Evolutionary conservation across 2,888 invertebrate genomes (phyloP).

Genomic region (Caenorhabditis virilis): DNA sequence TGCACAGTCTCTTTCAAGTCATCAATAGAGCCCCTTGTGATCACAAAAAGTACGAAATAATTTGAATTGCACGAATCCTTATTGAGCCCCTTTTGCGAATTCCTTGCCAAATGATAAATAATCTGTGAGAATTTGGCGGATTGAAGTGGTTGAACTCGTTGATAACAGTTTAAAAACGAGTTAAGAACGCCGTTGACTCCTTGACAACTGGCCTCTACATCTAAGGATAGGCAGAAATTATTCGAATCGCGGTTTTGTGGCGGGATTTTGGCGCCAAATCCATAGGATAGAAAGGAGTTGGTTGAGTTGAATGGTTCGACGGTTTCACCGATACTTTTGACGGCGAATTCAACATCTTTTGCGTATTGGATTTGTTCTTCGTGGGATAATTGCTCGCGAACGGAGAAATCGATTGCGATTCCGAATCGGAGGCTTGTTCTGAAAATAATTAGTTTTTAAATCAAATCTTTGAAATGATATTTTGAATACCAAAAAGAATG

Average conservation of each 20-base stretch:
- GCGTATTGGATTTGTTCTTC: slow-evolving; percentile 46
- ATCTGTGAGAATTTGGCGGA: slow-evolving; percentile 58
- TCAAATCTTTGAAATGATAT: no score
- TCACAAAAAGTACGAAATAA: slow-evolving; percentile 52
- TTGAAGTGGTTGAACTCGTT: slow-evolving; percentile 49
- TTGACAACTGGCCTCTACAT: slow-evolving; percentile 56
- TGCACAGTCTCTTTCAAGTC: slow-evolving; percentile 60
- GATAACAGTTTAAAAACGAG: slow-evolving; percentile 51
- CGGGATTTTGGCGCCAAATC: slow-evolving; percentile 60
- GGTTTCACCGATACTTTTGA: slow-evolving; percentile 47
- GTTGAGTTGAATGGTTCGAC: slow-evolving; percentile 47
- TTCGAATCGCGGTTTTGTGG: slow-evolving; percentile 59
- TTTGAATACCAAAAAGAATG: no score
- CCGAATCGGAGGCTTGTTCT: slow-evolving; percentile 50
- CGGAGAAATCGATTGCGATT: slow-evolving; percentile 57
- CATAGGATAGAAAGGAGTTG: slow-evolving; percentile 54
- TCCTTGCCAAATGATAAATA: slow-evolving; percentile 54
- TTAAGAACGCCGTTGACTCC: slow-evolving; percentile 47
- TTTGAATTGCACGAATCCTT: slow-evolving; percentile 7
- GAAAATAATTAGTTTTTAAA: no score
- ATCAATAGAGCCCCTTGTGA: slow-evolving; percentile 57
- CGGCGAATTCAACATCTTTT: slow-evolving; percentile 58
- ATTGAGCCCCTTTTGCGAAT: slow-evolving; percentile 2
- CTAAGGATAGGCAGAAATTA: slow-evolving; percentile 57
- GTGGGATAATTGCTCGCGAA: slow-evolving; percentile 35